Evolutionary conservation across 2,797 vertebrate genomes (phyloP), one percentile per base, ranked within the genome.

Genomic region (Arctocebus calabarensis): DNA sequence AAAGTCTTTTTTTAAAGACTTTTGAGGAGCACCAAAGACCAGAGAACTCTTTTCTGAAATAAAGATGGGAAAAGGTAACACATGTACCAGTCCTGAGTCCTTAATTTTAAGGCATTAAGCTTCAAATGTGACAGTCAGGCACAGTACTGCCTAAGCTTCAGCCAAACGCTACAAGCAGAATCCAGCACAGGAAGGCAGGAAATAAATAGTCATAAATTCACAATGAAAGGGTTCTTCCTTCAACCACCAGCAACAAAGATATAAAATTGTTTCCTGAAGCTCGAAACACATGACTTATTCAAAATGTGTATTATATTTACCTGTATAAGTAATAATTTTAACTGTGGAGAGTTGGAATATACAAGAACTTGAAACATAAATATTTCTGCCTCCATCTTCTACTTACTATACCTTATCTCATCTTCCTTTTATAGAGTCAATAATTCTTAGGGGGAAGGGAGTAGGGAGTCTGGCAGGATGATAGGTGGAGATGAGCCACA

Each of bases 171-270:
- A 62, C 37, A 79, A 74, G 29, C 48, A 93, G 81, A 91, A 52
- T 17, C 27, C 25, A 5, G 32, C n/a, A 57, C 13, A 75, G 0
- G 66, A 79, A 13, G 71, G 84, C 84, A 82, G 85, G 52, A 95
- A 86, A 71, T 34, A 95, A 86, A 71, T 34, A 93, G 79, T 70
- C 82, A 45, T 84, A 93, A 90, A 82, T 86, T 85, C 62, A 85
- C 61, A 74, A 61, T 29, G 74, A 95, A 92, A 32, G 73, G 52
- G 7, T 57, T 23, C 27, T 70, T 94, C 86, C 64, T 81, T 94
- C 90, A 94, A 75, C 25, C 6, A 77, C 37, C 62, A 88, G 68
- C 57, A 85, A 93, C 84, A 73, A 66, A 82, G 66, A 66, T 61
- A 78, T 22, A 87, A 92, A 93, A 93, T 32, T 59, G 17, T 70